A percentile compares a stretch with the other conserved stretches of the same genome.
Conservation (phyloP, 2,888 invertebrate species). For the Tiphia femorata region DNA sequence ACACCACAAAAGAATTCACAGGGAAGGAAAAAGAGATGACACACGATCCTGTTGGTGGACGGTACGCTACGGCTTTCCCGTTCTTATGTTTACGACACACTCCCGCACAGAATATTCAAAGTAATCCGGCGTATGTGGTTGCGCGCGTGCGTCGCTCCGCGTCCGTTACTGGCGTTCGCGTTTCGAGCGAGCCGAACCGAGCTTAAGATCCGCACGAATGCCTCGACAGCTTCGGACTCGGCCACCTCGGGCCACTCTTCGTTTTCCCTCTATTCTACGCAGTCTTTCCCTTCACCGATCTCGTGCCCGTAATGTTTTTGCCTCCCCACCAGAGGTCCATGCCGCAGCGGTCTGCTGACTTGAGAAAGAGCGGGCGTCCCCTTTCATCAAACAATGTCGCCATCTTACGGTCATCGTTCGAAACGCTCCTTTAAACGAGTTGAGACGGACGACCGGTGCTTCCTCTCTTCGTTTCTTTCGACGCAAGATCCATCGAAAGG, state of each 20-base stretch:
- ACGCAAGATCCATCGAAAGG: no score
- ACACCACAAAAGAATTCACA: constrained; percentile 25
- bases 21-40: neutral
- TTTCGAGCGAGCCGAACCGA: constrained; percentile 27
- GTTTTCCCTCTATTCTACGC: constrained; percentile 6
- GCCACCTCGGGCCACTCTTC: constrained; percentile 18
- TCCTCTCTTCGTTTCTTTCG: no score
- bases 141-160: constrained; percentile 13
- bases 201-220: constrained; percentile 30
- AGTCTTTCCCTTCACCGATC: neutral
- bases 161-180: constrained; percentile 16
- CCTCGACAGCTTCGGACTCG: constrained; percentile 29
- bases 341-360: no score
- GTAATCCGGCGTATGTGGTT: neutral
- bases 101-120: constrained; percentile 2
- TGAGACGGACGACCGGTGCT: no score
- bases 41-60: neutral
- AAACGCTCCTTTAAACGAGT: no score
- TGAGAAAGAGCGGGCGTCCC: no score
- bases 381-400: no score
- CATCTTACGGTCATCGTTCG: no score
- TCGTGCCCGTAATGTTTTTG: no score
- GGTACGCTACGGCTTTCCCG: neutral
- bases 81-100: neutral
- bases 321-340: no score